Evolutionary conservation across 2,113 vertebrate genomes (phyloP).

Genomic region (Porphyrio hochstetteri): DNA sequence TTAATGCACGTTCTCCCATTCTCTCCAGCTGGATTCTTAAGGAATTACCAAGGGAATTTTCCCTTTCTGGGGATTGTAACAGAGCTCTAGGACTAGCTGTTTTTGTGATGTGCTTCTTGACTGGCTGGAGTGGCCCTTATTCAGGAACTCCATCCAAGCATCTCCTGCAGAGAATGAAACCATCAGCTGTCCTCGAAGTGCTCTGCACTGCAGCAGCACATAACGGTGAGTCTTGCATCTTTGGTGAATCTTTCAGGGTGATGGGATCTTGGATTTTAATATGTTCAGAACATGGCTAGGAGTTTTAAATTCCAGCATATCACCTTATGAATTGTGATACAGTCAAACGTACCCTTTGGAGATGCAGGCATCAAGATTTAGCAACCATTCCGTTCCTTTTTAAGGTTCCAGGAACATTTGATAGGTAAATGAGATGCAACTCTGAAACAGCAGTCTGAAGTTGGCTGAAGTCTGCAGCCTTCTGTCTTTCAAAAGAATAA

Average conservation of each 20-base stretch:
- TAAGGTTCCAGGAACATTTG: fast-evolving
- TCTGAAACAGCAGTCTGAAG: background rate
- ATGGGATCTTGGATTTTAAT: background rate
- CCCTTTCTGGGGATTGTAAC: background rate
- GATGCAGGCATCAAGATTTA: background rate
- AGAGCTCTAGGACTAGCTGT: background rate
- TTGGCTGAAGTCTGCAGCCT: background rate
- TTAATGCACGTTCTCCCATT: background rate
- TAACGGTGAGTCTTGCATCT: background rate
- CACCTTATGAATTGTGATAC: background rate
- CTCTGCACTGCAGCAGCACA: fast-evolving
- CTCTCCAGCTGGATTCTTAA: slow-evolving; percentile 17
- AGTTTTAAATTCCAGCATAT: background rate
- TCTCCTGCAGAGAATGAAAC: background rate
- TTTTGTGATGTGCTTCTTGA: background rate
- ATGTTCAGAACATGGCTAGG: background rate
- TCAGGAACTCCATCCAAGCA: background rate
- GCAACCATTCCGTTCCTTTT: background rate
- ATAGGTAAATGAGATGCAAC: background rate
- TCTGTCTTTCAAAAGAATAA: background rate
- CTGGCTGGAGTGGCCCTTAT: background rate
- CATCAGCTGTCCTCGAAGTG: background rate
- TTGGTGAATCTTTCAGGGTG: background rate
- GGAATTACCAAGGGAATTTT: slow-evolving; percentile 16
- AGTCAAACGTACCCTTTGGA: background rate